A percentile compares a stretch with the other conserved stretches of the same genome.
Evolutionary conservation across 2,888 invertebrate genomes (phyloP).

Genomic region (Tachina lurida): DNA sequence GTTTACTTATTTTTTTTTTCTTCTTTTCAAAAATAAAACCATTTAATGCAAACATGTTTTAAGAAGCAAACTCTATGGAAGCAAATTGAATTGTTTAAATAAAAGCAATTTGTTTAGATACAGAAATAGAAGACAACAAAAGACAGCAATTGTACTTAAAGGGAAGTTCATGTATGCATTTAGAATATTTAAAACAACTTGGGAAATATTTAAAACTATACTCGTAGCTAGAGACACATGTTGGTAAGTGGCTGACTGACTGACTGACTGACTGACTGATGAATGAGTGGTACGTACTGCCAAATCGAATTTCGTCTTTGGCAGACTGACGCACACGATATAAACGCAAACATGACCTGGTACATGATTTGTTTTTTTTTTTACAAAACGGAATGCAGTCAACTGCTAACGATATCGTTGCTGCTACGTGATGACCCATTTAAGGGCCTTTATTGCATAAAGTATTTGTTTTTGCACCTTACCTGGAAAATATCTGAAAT

Average conservation of each 20-base stretch:
- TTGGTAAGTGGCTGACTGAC: background rate
- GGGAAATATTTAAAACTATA: conserved; percentile 26
- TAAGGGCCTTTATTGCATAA: conserved; percentile 48
- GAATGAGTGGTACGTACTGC: conserved; percentile 12
- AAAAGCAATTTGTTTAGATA: conserved; percentile 38
- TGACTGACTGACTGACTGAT: conserved; percentile 1
- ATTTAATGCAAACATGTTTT: conserved; percentile 11
- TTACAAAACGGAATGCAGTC: conserved; percentile 21
- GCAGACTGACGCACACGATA: conserved; percentile 7
- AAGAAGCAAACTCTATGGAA: conserved; percentile 14
- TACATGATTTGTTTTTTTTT: background rate
- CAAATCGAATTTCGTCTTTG: conserved; percentile 52
- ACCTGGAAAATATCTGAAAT: background rate
- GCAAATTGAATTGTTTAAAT: conserved; percentile 41
- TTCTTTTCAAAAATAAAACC: background rate
- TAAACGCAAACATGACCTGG: conserved; percentile 47
- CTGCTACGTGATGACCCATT: conserved; percentile 69
- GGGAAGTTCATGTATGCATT: conserved; percentile 66
- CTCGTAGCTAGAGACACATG: background rate
- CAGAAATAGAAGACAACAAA: conserved; percentile 21
- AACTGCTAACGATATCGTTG: conserved; percentile 9
- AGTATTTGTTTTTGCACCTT: conserved; percentile 16
- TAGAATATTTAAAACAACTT: conserved; percentile 52
- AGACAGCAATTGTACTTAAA: background rate
- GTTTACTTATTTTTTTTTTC: background rate